A percentile compares a stretch with the other conserved stretches of the same genome.
phyloP scores from a whole-genome alignment of 2,888 invertebrate species.

The Hydrotaea cyrtoneurina region DNA sequence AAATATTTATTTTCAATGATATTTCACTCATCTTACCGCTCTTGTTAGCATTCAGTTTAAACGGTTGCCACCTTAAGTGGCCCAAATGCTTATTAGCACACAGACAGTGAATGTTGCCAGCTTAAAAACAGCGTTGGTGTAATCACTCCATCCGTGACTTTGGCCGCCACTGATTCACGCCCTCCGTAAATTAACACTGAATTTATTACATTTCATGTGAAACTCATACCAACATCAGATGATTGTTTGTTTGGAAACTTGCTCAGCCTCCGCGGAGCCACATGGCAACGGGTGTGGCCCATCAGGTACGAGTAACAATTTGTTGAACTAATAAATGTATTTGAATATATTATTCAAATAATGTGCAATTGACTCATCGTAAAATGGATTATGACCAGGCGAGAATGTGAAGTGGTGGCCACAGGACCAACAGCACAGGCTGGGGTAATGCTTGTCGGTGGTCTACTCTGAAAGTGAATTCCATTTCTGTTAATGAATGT shows the following conservation, averaged over 20 bases:
- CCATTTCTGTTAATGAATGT: too few relatives aligned
- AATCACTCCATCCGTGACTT: neutral
- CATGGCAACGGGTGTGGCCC: neutral
- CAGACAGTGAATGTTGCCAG: neutral
- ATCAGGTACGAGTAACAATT: neutral
- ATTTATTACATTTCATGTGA: constrained; percentile 26
- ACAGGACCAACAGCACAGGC: too few relatives aligned
- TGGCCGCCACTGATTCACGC: constrained; percentile 25
- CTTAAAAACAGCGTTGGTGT: constrained; percentile 7
- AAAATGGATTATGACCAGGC: too few relatives aligned
- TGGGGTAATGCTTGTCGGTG: too few relatives aligned
- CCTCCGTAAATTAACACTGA: constrained; percentile 31
- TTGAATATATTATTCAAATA: too few relatives aligned
- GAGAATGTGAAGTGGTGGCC: too few relatives aligned
- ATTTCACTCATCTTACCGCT: neutral
- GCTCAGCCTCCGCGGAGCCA: neutral
- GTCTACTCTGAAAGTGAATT: too few relatives aligned
- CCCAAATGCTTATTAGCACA: constrained; percentile 10
- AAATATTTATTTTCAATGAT: neutral
- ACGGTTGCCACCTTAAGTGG: neutral
- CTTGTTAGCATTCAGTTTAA: constrained; percentile 15
- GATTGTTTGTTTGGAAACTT: constrained; percentile 30
- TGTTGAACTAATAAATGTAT: neutral
- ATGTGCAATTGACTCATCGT: too few relatives aligned
- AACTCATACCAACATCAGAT: constrained; percentile 26